A percentile compares a stretch with the other conserved stretches of the same genome.
Evolutionary conservation across 2,888 invertebrate species (phyloP).

Genomic region (Ichneumoninae sp.): DNA sequence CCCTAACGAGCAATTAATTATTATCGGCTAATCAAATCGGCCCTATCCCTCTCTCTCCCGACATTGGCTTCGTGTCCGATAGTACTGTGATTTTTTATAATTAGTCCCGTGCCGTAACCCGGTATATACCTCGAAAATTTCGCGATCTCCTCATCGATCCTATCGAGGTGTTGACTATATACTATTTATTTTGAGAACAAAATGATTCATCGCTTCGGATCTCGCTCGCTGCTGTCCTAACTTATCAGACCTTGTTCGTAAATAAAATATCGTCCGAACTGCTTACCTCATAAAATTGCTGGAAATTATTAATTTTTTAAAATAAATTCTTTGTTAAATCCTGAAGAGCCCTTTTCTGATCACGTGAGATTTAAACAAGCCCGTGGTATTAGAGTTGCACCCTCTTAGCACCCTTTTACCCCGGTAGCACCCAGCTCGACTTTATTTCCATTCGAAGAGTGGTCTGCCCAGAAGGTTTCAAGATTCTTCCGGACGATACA

Average conservation of each 20-base stretch:
- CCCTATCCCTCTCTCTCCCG: constrained; percentile 56
- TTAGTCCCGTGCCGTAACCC: constrained; percentile 70
- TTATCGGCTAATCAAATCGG: constrained; percentile 78
- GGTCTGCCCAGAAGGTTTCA: constrained; percentile 1
- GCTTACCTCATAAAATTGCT: not conserved
- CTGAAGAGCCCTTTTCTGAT: constrained; percentile 4
- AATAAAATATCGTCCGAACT: not conserved
- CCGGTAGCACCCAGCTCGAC: not conserved
- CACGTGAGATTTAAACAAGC: constrained; percentile 23
- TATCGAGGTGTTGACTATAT: not conserved
- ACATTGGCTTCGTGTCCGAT: constrained; percentile 53
- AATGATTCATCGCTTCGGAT: constrained; percentile 44
- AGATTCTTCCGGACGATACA: constrained; percentile 25
- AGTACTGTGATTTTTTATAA: constrained; percentile 70
- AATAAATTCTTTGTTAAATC: not conserved
- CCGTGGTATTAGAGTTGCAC: constrained; percentile 2
- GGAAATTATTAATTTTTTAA: not conserved
- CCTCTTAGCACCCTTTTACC: constrained; percentile 1
- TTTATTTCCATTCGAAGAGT: constrained; percentile 18
- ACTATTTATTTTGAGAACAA: constrained; percentile 41
- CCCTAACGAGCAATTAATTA: constrained; percentile 79
- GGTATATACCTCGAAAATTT: constrained; percentile 21
- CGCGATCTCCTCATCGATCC: constrained; percentile 18
- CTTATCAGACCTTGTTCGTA: not conserved
- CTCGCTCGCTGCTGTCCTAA: not conserved